Evolutionary conservation across 2,113 vertebrate species (phyloP), one percentile per base, ranked within the genome.

Genomic region (Chunga burmeisteri): DNA sequence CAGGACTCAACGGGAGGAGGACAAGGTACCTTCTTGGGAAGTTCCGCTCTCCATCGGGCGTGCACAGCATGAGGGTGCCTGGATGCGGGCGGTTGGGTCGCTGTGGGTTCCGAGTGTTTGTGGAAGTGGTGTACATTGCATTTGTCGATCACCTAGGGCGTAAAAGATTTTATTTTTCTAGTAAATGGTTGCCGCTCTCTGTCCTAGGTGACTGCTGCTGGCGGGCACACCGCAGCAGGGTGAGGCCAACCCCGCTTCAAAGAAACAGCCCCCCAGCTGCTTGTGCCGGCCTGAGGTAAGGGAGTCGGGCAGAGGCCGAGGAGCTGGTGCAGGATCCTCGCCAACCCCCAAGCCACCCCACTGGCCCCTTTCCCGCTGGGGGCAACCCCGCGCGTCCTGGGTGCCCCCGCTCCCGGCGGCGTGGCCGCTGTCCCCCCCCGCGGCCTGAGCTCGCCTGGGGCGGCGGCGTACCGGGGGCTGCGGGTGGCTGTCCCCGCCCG

Each of bases 1-100:
- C 26, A 9, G 8, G 0, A 19, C 26, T 27, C 55, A 29, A 1
- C 0, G 3, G 53, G 36, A 67, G 32, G 40, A 67, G 25, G 59
- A 29, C 0, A 2, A 53, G 30, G 44, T 10, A 12, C 25, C 13
- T 23, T 18, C 38, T 22, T 8, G 32, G 58, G 47, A 74, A 73
- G 12, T 4, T 65, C 30, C 19, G 34, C 19, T 32, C 62, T 46
- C 9, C 0, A 0, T 38, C 0, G 1, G 47, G 34, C 56, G 23
- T 49, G 25, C 36, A 44, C 8, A 20, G 22, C 1, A 10, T 26
- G 15, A 27, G 10, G 32, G 9, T 67, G n/a, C 32, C 32, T 26
- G 73, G 3, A 2, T 30, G 55, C 0, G 1, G 38, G 65, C 36
- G 66, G 30, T 2, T 72, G 59, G 50, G 15, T 11, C 2, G 5